Percentiles rank a stretch among this genome's conserved stretches.
These are phyloP conservation scores for Drosophila repletoides DNA, from an alignment of 1,140 invertebrate species.

Conservation along the genomic window DNA sequence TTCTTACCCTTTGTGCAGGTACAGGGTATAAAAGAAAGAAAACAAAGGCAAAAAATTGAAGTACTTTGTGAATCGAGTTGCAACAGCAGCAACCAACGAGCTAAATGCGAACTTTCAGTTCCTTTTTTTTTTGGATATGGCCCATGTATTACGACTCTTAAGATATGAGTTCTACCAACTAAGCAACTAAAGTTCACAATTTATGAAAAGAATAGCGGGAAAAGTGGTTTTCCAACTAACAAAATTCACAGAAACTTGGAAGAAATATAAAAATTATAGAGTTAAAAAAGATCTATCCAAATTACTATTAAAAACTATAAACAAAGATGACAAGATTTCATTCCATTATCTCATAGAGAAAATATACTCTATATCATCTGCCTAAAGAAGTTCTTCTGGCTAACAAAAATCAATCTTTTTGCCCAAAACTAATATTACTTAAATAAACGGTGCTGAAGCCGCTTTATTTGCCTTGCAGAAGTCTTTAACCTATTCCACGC, in stretches of 20 bases:
- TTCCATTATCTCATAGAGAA: no score
- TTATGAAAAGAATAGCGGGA: conserved; percentile 23
- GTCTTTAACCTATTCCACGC: background rate
- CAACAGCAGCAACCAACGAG: background rate
- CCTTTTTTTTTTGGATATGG: conserved; percentile 33
- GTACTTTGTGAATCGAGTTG: conserved; percentile 11
- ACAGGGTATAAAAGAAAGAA: background rate
- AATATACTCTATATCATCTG: no score
- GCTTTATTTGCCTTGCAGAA: background rate
- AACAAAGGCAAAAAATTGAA: conserved; percentile 4
- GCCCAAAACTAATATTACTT: no score
- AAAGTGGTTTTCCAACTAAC: conserved; percentile 3
- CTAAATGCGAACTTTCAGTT: conserved; percentile 34
- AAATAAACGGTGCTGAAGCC: background rate
- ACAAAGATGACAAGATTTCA: no score
- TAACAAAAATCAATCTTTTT: no score
- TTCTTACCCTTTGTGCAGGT: no score
- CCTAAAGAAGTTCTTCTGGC: no score
- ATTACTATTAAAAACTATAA: no score
- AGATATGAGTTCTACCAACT: conserved; percentile 26
- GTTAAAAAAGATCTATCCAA: background rate
- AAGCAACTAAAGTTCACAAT: conserved; percentile 34
- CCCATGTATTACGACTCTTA: conserved; percentile 1
- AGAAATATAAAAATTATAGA: background rate
- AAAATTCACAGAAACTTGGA: no score